These are phyloP conservation scores for Hemicrepidius hirtus DNA, from an alignment of 2,888 invertebrate species.

Conservation along the genomic window DNA sequence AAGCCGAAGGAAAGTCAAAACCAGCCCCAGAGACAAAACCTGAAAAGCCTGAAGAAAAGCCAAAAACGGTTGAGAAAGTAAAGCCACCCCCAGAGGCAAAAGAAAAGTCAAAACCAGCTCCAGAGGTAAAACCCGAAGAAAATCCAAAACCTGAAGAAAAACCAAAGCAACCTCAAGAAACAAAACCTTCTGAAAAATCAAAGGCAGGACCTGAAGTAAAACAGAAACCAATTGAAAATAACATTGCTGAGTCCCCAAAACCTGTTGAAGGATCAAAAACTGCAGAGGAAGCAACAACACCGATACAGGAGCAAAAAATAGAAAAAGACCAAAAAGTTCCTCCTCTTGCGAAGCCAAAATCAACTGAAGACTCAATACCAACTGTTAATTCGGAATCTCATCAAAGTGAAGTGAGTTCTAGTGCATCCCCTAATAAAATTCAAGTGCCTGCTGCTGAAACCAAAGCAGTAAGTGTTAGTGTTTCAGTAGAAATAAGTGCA, in stretches of 20 bases:
- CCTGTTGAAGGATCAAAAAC: neutral
- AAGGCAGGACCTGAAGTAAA: neutral
- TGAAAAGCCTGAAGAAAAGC: conserved; percentile 1
- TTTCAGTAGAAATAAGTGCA: conserved; percentile 61
- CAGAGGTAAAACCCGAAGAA: conserved; percentile 3
- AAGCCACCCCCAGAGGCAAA: neutral
- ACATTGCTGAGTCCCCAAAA: neutral
- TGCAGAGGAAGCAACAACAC: neutral
- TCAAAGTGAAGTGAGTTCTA: conserved; percentile 23
- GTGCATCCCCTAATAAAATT: conserved; percentile 18
- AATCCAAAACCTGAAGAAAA: conserved; percentile 24
- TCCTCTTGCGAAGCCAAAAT: neutral
- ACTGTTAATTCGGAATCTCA: neutral
- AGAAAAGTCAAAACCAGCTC: no score
- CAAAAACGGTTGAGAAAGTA: no score
- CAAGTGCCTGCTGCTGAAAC: conserved; percentile 33
- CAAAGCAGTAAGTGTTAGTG: conserved; percentile 58
- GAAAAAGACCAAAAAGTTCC: neutral
- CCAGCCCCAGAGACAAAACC: conserved; percentile 27
- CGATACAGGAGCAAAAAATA: no score
- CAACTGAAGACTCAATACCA: neutral
- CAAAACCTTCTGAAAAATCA: neutral
- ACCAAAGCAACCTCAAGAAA: neutral
- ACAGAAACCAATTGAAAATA: neutral
- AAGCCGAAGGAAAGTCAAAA: conserved; percentile 35